These are phyloP conservation scores for Limnothrissa miodon DNA, from an alignment of 2,113 vertebrate species.

Conservation along the genomic window DNA sequence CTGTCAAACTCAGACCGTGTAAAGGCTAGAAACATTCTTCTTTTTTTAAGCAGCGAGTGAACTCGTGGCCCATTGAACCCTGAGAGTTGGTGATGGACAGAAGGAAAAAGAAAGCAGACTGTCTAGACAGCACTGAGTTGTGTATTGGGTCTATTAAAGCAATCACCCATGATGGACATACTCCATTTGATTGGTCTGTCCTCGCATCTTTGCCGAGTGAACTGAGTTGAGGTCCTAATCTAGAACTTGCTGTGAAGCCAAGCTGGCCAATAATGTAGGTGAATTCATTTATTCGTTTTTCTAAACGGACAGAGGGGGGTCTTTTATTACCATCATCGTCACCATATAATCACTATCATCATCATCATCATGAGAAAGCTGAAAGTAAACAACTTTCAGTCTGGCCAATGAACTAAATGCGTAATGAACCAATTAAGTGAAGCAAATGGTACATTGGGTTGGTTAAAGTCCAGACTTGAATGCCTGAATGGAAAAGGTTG, in stretches of 20 bases:
- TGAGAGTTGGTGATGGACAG: not conserved
- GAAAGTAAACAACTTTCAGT: not conserved
- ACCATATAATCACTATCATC: slow-evolving; percentile 11
- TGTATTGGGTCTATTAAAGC: slow-evolving; percentile 24
- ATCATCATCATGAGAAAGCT: slow-evolving; percentile 20
- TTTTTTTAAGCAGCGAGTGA: not conserved
- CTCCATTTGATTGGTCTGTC: not conserved
- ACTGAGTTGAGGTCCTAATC: slow-evolving; percentile 3
- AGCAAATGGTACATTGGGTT: slow-evolving; percentile 13
- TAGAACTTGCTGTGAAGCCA: not conserved
- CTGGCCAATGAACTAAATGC: slow-evolving; percentile 3
- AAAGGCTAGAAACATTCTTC: not conserved
- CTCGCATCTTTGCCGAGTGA: not conserved
- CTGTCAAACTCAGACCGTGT: not conserved
- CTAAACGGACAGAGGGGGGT: slow-evolving; percentile 16
- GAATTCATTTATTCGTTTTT: slow-evolving; percentile 25
- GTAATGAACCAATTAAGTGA: slow-evolving; percentile 31
- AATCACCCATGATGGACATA: slow-evolving; percentile 25
- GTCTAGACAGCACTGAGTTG: not conserved
- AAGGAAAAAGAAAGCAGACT: not conserved
- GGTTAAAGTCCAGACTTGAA: slow-evolving; percentile 11
- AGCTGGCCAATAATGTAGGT: not conserved
- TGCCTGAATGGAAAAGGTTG: not conserved
- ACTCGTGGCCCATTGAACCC: not conserved
- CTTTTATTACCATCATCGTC: not conserved